phyloP scores from a whole-genome alignment of 2,888 invertebrate species.

The Tubulanus polymorphus region DNA sequence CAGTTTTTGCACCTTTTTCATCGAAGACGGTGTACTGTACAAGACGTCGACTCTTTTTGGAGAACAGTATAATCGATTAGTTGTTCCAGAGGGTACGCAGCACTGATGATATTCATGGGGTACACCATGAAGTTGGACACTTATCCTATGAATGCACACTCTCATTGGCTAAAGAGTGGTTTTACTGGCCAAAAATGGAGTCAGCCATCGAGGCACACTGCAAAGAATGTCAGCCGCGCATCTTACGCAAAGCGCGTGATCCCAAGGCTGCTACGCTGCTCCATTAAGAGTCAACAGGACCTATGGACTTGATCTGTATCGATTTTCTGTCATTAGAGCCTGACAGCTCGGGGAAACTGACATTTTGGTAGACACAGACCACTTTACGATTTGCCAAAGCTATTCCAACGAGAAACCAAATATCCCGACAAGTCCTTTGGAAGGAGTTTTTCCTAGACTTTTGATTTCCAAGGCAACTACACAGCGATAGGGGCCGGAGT shows the following conservation, averaged over 20 bases:
- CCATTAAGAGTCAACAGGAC: not conserved
- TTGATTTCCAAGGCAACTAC: not conserved
- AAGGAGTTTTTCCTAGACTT: constrained; percentile 8
- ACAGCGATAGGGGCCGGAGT: not conserved
- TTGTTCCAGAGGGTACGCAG: constrained; percentile 11
- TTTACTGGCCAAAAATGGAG: not conserved
- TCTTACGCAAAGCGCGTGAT: not conserved
- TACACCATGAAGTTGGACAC: constrained; percentile 1
- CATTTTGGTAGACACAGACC: constrained; percentile 16
- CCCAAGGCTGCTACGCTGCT: not conserved
- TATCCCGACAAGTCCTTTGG: constrained; percentile 2
- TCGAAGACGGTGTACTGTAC: not conserved
- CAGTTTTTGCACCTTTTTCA: too few species aligned
- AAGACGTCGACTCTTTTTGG: not conserved
- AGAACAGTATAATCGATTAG: constrained; percentile 9
- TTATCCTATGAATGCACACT: not conserved
- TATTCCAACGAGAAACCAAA: constrained; percentile 9
- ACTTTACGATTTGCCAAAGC: constrained; percentile 12
- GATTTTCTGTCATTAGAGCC: constrained; percentile 14
- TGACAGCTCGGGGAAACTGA: constrained; percentile 14
- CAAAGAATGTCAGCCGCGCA: not conserved
- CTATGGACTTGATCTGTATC: constrained; percentile 11
- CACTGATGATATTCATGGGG: constrained; percentile 1
- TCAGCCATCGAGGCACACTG: not conserved
- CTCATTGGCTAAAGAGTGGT: not conserved